A percentile compares a stretch with the other conserved stretches of the same genome.
Evolutionary conservation across 2,113 vertebrate species (phyloP).

Genomic region (Strigops habroptila): DNA sequence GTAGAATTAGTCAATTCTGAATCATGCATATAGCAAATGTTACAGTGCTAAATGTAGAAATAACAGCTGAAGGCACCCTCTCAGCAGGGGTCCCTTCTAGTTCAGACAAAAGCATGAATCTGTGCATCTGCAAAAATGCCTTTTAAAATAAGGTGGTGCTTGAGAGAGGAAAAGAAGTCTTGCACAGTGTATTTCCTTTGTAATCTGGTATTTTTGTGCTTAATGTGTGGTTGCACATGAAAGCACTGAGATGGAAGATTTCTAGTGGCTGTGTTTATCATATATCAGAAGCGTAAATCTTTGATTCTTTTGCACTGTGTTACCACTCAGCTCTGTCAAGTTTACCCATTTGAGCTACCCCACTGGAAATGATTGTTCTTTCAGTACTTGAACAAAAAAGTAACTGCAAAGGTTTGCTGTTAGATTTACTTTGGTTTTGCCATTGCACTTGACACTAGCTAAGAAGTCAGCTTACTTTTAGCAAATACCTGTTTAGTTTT

Average conservation of each 20-base stretch:
- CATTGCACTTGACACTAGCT: accelerated
- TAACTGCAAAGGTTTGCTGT: background rate
- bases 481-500: background rate
- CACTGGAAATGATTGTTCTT: background rate
- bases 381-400: background rate
- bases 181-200: background rate
- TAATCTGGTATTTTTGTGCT: background rate
- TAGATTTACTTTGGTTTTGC: background rate
- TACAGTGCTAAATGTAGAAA: background rate
- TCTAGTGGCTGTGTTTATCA: background rate
- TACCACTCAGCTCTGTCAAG: background rate
- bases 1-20: background rate
- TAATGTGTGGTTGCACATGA: background rate
- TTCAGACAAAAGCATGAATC: background rate
- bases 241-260: background rate
- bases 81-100: background rate
- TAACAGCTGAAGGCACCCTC: background rate
- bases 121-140: background rate
- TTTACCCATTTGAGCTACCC: background rate
- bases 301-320: background rate
- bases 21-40: background rate
- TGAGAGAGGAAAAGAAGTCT: background rate
- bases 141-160: background rate
- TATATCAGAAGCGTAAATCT: background rate
- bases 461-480: background rate